Percentiles rank a stretch among this genome's conserved stretches.
These are phyloP conservation scores for Paelopatides confundens DNA, from an alignment of 53 echinoderm and acorn worm genomes.

Conservation along the genomic window DNA sequence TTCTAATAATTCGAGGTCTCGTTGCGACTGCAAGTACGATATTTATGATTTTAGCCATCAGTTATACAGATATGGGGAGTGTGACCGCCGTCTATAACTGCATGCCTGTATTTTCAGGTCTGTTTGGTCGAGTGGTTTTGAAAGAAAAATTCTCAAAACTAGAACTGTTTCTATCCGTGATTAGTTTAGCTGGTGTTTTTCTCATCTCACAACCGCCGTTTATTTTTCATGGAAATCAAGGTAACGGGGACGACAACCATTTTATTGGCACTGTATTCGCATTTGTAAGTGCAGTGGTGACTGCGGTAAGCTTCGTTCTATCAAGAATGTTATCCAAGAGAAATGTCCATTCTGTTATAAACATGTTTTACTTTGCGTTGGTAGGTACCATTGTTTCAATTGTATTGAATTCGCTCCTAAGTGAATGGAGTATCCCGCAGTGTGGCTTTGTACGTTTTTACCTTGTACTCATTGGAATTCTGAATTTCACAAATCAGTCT, in stretches of 20 bases:
- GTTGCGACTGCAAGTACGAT: not conserved
- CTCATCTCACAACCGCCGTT: slow-evolving; percentile 58
- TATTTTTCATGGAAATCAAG: slow-evolving; percentile 18
- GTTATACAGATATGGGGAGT: slow-evolving; percentile 35
- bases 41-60: slow-evolving; percentile 9
- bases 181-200: slow-evolving; percentile 37
- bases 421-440: slow-evolving; percentile 38
- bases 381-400: not conserved
- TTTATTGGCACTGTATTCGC: slow-evolving; percentile 46
- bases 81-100: slow-evolving; percentile 48
- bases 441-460: slow-evolving; percentile 43
- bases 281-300: slow-evolving; percentile 24
- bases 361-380: not conserved
- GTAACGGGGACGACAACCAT: not conserved
- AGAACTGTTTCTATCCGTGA: slow-evolving; percentile 34
- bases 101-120: slow-evolving; percentile 50
- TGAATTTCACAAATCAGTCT: not conserved
- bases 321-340: slow-evolving; percentile 32
- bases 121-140: slow-evolving; percentile 46
- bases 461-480: not conserved
- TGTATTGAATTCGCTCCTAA: not conserved
- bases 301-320: slow-evolving; percentile 21
- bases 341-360: not conserved
- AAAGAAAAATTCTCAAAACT: slow-evolving; percentile 49
- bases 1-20: not conserved